Base-by-base conservation (phyloP, 2,888 invertebrate species). In the Biston betularia region DNA sequence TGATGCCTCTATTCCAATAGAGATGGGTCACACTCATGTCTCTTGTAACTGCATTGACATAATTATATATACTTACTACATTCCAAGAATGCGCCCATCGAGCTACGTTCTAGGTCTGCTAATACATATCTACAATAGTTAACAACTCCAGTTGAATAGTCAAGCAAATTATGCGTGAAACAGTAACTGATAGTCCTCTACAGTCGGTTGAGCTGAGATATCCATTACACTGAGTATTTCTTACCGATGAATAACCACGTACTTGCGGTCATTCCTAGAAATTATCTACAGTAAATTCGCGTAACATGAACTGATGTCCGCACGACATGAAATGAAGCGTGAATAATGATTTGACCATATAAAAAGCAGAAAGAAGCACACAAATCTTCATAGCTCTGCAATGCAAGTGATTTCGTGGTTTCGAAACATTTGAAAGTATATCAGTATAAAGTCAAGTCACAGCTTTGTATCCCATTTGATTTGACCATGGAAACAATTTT, bases 191-290 rank as follows among this genome's bases (percentile, higher is more conserved):
- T 59, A 65, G 60, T 44, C 54, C 48, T 69, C 60, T 61, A 57
- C 65, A 66, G 62, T 33, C 69, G 60, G 63, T 57, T 68, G 59
- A 63, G 56, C 61, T 49, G 58, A 55, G 58, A 63, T 65, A 69
- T 69, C 48, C 60, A 73, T 77, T 75, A 74, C 72, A 67, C 65
- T 68, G 24, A 12, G 56, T 74, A 72, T 72, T 71, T 50, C 63
- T 70, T 69, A 75, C 72, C 61, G 35, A 72, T 72, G 71, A 73
- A 64, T 66, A 71, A 75, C 74, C 72, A 71, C 72, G 69, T 71
- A 68, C 74, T 76, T 80, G 78, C 70, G 77, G 79, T 79, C 73
- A 77, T 81, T 79, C 80, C 62, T 56, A 73, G 76, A 76, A 81
- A 69, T 75, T 38, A 38, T 38, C 38, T 65, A 68, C 55, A 53